Conservation (phyloP, 2,888 invertebrate genomes). For the Microdon myrmicae region DNA sequence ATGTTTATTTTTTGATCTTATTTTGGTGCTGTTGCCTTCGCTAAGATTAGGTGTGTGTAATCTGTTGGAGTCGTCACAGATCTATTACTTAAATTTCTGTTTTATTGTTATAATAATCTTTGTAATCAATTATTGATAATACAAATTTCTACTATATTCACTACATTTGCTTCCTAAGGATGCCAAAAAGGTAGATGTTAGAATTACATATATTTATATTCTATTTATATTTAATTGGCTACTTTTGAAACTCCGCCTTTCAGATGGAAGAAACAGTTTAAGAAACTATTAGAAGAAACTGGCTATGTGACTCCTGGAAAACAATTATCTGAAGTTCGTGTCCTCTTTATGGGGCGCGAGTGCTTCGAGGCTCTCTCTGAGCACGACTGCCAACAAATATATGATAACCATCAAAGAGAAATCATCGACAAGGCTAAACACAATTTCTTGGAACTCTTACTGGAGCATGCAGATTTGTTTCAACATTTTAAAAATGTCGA, state of each 20-base stretch:
- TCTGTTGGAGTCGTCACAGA: too few relatives aligned
- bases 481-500: conserved; percentile 92
- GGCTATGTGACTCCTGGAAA: conserved; percentile 97
- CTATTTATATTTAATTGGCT: conserved; percentile 13
- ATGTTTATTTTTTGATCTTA: too few relatives aligned
- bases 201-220: conserved; percentile 2
- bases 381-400: conserved; percentile 90
- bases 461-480: conserved; percentile 94
- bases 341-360: conserved; percentile 92
- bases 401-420: conserved; percentile 92
- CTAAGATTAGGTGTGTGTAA: too few relatives aligned
- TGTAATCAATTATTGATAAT: too few relatives aligned
- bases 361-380: conserved; percentile 93
- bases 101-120: too few relatives aligned
- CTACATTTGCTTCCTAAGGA: conserved; percentile 59
- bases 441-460: conserved; percentile 89
- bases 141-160: conserved; percentile 29
- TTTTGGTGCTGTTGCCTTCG: too few relatives aligned
- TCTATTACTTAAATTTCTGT: too few relatives aligned
- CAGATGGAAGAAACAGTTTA: conserved; percentile 95
- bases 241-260: conserved; percentile 18
- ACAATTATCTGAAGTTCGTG: conserved; percentile 87
- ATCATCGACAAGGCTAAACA: conserved; percentile 89
- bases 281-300: conserved; percentile 90
- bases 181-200: conserved; percentile 69